Evolutionary conservation across 1,140 invertebrate genomes (phyloP), one percentile per base, ranked within the genome.

Genomic region (Drosophila carrolli): DNA sequence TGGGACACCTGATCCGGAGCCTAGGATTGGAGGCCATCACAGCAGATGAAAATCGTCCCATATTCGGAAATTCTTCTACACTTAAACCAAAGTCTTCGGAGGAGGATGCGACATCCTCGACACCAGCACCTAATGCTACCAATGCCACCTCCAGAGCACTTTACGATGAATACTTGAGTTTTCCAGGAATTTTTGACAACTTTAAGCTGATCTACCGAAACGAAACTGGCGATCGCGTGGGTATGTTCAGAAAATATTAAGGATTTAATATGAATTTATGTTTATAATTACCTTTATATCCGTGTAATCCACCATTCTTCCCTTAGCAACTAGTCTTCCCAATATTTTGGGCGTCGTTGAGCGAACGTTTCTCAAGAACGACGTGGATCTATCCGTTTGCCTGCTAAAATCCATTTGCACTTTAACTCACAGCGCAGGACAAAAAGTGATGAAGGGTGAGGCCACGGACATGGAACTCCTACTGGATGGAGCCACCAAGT

Each of bases 181-280:
- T 83, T 2, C 35, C 72, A 4, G 56, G 55, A 40, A 44, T 89
- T 2, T 63, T 91, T 8, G 74, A 91, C 3, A 72, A 88, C 38
- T 88, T 91, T 11, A 91, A 90, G 48, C 57, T 91, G 1, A 56
- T 91, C 6, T 90, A 91, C 53, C 78, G 59, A 50, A 91, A 91
- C 35, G 66, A 59, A 11, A 85, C 76, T 7, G 90, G 90, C 19
- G 65, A 67, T 14, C 63, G 75, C 16, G 78, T 91, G 50, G 90
- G 90, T 91, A 47, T 60, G 83, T 48, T 32, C 23, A 8, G 6
- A 1, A 32, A 32, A 32, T 32, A 32, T 6, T 32, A 32, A 32
- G 8, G 23, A 23, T 4, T 4, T 23, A 23, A 23, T 23, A 23
- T 23, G 23, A 23, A 32, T 32, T 32, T 7, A 16, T 16, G 16